These are phyloP conservation scores for Shinisaurus crocodilurus DNA, from an alignment of 2,113 vertebrate genomes.

Conservation along the genomic window DNA sequence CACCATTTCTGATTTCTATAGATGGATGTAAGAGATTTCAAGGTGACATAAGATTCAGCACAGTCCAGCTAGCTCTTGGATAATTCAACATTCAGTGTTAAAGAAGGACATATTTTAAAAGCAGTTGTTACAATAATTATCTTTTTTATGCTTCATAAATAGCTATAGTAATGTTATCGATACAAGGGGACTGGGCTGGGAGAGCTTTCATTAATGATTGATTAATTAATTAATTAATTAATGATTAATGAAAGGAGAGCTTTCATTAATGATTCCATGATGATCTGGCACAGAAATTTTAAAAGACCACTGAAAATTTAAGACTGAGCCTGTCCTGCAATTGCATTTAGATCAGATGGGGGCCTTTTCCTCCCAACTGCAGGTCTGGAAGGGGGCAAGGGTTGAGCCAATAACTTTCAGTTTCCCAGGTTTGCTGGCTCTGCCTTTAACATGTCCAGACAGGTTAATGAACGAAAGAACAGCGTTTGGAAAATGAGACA, in stretches of 20 bases:
- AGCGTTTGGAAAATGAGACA: constrained; percentile 66
- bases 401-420: constrained; percentile 33
- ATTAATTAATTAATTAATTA: too few species aligned
- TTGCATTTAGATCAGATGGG: neutral
- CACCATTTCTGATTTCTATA: neutral
- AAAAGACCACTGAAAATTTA: neutral
- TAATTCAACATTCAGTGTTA: neutral
- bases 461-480: constrained; percentile 19
- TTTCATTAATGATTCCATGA: too few species aligned
- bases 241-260: too few species aligned
- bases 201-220: neutral
- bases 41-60: neutral
- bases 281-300: neutral
- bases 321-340: constrained; percentile 16
- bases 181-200: neutral
- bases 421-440: constrained; percentile 23
- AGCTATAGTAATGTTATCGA: neutral
- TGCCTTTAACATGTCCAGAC: constrained; percentile 38
- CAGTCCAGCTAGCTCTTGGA: neutral
- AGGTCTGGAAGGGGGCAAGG: constrained; percentile 29
- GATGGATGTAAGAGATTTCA: neutral
- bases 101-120: neutral
- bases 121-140: neutral
- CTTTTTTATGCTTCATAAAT: constrained; percentile 18
- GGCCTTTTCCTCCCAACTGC: constrained; percentile 51